Evolutionary conservation across 2,888 invertebrate species (phyloP), one percentile per base, ranked within the genome.

Genomic region (Spodoptera littoralis): DNA sequence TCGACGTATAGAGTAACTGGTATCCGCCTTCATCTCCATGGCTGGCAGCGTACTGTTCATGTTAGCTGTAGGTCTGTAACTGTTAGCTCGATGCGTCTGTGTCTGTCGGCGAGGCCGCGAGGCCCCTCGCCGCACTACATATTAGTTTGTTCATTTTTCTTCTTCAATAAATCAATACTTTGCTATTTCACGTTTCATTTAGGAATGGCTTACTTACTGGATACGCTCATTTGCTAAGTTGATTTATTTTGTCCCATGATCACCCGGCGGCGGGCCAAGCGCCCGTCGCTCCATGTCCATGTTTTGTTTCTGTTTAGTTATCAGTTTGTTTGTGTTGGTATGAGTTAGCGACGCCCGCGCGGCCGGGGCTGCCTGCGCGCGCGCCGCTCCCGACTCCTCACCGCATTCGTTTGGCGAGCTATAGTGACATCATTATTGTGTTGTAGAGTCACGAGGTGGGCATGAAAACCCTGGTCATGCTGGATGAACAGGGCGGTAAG

Each of bases 401-500:
- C 86, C 86, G 92, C 92, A 89, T 90, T 88, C 88, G 88, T 90
- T 90, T 92, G 92, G 92, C 94, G 92, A 93, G 93, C 92, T 94
- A 94, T 95, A 95, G 95, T 95, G 94, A 95, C 95, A 92, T 94
- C 95, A 94, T 95, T 95, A 91, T 95, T 95, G 94, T 95, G 94
- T 97, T 98, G 96, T 98, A 99, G 99, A 98, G 99, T 96, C 99
- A 99, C 97, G 99, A 99, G 96, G 99, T 99, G 95, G 99, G 99
- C 96, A 99, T 99, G 97, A 98, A 98, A 96, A 98, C 99, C 96
- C 97, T 99, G 96, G 99, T 99, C 96, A 99, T 99, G 97, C 97
- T 99, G 97, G 99, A 99, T 97, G 99, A 99, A 96, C 99, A 99
- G 98, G 99, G 99, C 98, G 99, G 99, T 99, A 98, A 98, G 98